These are phyloP conservation scores for Fistularia commersonii DNA, from an alignment of 2,797 vertebrate genomes.

Conservation along the genomic window DNA sequence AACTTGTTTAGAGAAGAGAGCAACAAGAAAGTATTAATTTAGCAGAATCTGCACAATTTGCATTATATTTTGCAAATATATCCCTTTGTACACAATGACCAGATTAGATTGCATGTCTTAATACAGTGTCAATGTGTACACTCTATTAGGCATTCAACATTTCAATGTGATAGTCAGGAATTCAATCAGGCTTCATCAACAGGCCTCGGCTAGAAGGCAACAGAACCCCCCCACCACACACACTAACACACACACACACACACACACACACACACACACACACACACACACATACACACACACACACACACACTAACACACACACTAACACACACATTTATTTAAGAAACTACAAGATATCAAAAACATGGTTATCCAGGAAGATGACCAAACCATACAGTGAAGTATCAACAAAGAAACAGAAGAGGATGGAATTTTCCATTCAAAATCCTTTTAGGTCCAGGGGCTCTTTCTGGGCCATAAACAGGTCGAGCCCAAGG, in stretches of 20 bases:
- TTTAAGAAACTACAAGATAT: conserved; percentile 23
- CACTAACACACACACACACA: too few species aligned
- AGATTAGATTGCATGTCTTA: conserved; percentile 14
- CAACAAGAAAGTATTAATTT: conserved; percentile 23
- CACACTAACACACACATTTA: conserved; percentile 4
- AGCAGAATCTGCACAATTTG: conserved; percentile 20
- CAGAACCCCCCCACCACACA: too few species aligned
- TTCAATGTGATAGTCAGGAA: too few species aligned
- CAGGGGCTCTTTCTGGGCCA: conserved; percentile 66
- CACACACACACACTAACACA: too few species aligned
- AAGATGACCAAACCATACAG: conserved; percentile 40
- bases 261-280: too few species aligned
- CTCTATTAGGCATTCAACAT: too few species aligned
- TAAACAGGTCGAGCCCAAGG: conserved; percentile 64
- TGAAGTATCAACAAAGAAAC: conserved; percentile 36
- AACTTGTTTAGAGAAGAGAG: conserved; percentile 3
- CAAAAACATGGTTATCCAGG: conserved; percentile 11
- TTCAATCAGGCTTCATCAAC: too few species aligned
- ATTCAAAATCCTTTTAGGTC: conserved; percentile 63
- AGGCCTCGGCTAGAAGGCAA: too few species aligned
- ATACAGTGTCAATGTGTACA: neutral
- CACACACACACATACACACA: too few species aligned
- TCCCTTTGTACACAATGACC: conserved; percentile 12
- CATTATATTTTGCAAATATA: conserved; percentile 21
- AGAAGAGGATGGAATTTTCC: conserved; percentile 77